phyloP scores from a whole-genome alignment of 2,113 vertebrate species.

The Muntiacus muntjak region DNA sequence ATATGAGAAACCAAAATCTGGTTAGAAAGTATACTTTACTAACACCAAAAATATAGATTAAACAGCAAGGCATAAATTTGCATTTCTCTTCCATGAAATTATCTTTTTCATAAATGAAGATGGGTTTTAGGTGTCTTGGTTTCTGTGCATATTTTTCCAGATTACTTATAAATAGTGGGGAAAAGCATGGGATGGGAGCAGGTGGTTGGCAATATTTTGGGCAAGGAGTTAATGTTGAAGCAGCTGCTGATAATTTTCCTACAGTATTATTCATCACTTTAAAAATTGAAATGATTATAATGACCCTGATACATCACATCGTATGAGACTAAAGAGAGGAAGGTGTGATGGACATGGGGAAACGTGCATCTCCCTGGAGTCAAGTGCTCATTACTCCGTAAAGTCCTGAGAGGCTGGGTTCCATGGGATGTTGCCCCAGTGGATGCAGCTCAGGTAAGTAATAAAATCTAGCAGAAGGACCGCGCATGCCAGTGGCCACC shows the following conservation, averaged over 20 bases:
- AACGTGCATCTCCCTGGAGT: neutral
- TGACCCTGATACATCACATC: slow-evolving; percentile 52
- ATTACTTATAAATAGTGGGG: neutral
- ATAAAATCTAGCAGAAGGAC: slow-evolving; percentile 50
- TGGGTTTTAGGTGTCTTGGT: neutral
- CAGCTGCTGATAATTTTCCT: slow-evolving; percentile 71
- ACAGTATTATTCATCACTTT: slow-evolving; percentile 63
- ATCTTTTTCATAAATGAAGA: neutral
- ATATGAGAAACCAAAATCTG: neutral
- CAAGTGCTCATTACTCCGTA: neutral
- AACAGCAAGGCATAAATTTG: neutral
- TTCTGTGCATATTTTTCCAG: neutral
- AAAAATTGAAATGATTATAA: slow-evolving; percentile 62
- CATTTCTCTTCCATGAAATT: neutral
- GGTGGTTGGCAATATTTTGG: slow-evolving; percentile 63
- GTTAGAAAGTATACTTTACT: neutral
- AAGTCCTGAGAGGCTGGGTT: neutral
- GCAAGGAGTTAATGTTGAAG: slow-evolving; percentile 55
- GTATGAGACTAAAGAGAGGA: neutral
- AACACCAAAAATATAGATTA: neutral
- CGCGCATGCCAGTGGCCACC: slow-evolving; percentile 26
- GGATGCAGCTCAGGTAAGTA: slow-evolving; percentile 42
- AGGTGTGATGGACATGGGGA: neutral
- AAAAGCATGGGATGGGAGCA: neutral
- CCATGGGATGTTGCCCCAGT: neutral